Base-by-base conservation (phyloP, 1,140 invertebrate species). In the Caenorhabditis tropicalis region DNA sequence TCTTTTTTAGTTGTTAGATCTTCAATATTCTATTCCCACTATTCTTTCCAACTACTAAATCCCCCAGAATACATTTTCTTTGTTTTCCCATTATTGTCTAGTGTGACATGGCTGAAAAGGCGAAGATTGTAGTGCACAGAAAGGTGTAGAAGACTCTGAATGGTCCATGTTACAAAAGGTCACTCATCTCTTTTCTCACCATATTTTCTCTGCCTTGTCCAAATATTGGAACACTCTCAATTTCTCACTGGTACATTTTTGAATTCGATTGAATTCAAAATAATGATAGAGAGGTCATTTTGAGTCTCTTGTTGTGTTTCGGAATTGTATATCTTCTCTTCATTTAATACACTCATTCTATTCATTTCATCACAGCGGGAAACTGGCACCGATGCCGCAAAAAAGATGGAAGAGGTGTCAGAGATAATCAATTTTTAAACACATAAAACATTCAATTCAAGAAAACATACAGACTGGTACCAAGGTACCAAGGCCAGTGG, bases 341-440 rank as follows among this genome's bases (percentile, higher is more conserved):
- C 33, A 24, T 0, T 36, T 46, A 10, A 5, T 9, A 0, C 36
- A 27, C 1, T 74, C 0, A 19, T 31, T 74, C 16, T 19, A 19
- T 19, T 15, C 16, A 39, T 74, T 74, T 36, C 0, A 74, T 19
- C 36, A 27, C 65, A 74, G 65, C 65, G 65, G 65, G 65, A 43
- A 36, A 74, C 21, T 65, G 58, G 58, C 58, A 65, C 31, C 58
- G 58, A n/a, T 43, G 65, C 65, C 65, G 33, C 33, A 31, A 31
- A 31, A 51, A 27, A 56, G 53, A 56, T 56, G 53, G 36, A 74
- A 15, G n/a, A 74, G 36, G 36, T 74, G 65, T 74, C 65, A 74
- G 36, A 74, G 65, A 74, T 74, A 74, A 74, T 74, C 65, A 74
- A 74, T 74, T 74, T 74, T 74, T 74, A 74, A 74, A 74, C 36